These are phyloP conservation scores for Simalia tracyae DNA, from an alignment of 2,797 vertebrate species.

Conservation along the genomic window DNA sequence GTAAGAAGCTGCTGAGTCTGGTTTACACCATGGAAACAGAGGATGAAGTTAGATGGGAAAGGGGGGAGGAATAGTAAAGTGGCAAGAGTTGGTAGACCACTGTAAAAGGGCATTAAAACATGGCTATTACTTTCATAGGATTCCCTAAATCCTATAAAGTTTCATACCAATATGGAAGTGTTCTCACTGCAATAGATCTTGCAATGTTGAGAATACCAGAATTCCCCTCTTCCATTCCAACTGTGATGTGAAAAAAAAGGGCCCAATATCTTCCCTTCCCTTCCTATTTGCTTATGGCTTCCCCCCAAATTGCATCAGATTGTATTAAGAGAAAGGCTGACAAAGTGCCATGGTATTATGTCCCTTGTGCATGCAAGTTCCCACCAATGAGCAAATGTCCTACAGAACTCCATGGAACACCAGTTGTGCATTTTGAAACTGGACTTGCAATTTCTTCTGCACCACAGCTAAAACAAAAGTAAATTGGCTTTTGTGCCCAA, in stretches of 20 bases:
- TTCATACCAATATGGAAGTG: neutral
- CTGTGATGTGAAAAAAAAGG: neutral
- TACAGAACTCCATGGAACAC: neutral
- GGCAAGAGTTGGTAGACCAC: neutral
- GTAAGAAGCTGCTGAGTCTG: slow-evolving; percentile 78
- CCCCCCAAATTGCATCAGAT: neutral
- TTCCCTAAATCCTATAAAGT: neutral
- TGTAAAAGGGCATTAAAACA: neutral
- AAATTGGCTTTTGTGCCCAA: neutral
- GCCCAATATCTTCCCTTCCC: neutral
- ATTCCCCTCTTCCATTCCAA: neutral
- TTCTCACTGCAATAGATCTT: neutral
- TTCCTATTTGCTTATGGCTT: neutral
- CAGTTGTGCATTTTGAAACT: neutral
- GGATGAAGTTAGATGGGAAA: slow-evolving; percentile 3
- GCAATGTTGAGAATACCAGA: neutral
- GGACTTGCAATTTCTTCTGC: neutral
- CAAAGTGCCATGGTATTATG: neutral
- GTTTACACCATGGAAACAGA: slow-evolving; percentile 71
- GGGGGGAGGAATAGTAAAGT: neutral
- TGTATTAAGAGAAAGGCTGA: neutral
- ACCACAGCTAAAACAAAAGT: neutral
- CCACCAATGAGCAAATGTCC: neutral
- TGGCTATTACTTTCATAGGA: neutral
- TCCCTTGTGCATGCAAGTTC: neutral